Conservation (phyloP, 1,140 invertebrate genomes). For the Dryas iulia region DNA sequence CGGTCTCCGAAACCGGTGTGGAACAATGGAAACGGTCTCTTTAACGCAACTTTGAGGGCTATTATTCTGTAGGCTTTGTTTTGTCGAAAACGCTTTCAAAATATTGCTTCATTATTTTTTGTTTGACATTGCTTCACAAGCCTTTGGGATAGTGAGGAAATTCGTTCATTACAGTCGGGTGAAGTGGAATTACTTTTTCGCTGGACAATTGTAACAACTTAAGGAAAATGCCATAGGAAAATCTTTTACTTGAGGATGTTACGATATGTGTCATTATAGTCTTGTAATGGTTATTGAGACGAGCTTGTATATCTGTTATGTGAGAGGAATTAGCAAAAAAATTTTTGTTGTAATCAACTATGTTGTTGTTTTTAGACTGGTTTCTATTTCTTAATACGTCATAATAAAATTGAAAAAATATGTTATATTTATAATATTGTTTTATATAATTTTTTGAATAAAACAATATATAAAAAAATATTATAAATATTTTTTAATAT, state of each 20-base stretch:
- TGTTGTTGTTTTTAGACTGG: too few species aligned
- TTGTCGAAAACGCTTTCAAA: slow-evolving; percentile 32
- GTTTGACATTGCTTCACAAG: slow-evolving; percentile 23
- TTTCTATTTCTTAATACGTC: too few species aligned
- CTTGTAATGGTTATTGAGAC: not conserved
- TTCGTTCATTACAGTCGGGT: slow-evolving; percentile 33
- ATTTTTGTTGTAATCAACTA: too few species aligned
- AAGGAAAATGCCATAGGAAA: not conserved
- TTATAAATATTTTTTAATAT: too few species aligned
- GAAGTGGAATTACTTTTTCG: slow-evolving; percentile 33
- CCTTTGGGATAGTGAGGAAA: slow-evolving; percentile 39
- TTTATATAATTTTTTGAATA: too few species aligned
- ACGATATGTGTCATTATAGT: not conserved
- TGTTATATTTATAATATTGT: too few species aligned
- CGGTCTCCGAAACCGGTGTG: not conserved
- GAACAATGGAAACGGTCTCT: slow-evolving; percentile 19
- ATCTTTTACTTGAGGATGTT: not conserved
- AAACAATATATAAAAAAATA: too few species aligned
- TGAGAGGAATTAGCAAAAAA: too few species aligned
- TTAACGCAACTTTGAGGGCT: slow-evolving; percentile 31
- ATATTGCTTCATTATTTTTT: slow-evolving; percentile 33
- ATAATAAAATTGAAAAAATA: too few species aligned
- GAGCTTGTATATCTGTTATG: not conserved
- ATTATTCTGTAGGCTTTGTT: slow-evolving; percentile 36
- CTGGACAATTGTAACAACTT: slow-evolving; percentile 11